phyloP scores from a whole-genome alignment of 2,888 invertebrate species.

The Pristionchus arcanus region DNA sequence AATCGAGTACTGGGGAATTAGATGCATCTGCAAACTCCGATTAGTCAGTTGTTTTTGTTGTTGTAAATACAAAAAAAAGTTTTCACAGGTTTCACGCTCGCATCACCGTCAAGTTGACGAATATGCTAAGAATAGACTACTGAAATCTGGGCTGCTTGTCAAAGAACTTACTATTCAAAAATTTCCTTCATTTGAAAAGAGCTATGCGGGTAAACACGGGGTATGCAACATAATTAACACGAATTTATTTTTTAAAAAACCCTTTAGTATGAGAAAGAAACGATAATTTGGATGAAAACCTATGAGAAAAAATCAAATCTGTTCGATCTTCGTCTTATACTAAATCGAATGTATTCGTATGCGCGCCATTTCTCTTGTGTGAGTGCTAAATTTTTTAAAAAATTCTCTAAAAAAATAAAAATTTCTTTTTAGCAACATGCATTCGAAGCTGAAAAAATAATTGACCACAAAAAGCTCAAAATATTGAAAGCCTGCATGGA shows the following conservation, averaged over 20 bases:
- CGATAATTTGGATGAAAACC: neutral
- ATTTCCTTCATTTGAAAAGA: neutral
- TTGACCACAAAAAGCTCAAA: neutral
- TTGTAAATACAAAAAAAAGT: neutral
- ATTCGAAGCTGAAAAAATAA: neutral
- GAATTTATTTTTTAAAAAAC: neutral
- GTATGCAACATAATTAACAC: too few species aligned
- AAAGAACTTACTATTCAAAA: neutral
- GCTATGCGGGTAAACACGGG: neutral
- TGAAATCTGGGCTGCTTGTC: neutral
- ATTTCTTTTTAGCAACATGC: neutral
- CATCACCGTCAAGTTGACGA: neutral
- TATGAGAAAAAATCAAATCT: neutral
- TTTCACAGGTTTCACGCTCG: neutral
- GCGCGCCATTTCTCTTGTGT: neutral
- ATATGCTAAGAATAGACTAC: neutral
- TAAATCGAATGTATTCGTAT: neutral
- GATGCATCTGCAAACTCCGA: neutral
- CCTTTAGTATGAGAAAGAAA: neutral
- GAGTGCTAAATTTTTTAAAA: too few species aligned
- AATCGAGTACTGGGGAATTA: neutral
- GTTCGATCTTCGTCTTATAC: neutral
- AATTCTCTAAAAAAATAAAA: neutral
- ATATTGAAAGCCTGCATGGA: neutral
- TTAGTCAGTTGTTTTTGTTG: neutral